Conservation (phyloP, 2,888 invertebrate species). For the Tetragnatha montana region DNA sequence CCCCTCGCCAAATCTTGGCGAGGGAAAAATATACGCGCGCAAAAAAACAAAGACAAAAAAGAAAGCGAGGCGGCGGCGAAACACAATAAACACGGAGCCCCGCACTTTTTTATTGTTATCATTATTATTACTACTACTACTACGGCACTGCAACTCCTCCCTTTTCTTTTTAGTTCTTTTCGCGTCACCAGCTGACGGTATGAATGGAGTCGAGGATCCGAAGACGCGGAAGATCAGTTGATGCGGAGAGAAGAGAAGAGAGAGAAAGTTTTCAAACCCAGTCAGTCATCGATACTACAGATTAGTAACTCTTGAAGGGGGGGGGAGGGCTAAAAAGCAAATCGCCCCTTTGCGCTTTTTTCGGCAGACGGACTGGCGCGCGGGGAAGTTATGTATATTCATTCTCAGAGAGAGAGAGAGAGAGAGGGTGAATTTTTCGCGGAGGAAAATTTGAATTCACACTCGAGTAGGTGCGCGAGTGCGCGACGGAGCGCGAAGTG, state of each 20-base stretch:
- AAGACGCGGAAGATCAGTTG: slow-evolving; percentile 66
- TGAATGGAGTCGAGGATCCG: slow-evolving; percentile 62
- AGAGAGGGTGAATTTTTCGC: slow-evolving; percentile 37
- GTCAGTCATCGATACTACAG: slow-evolving; percentile 67
- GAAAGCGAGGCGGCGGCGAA: slow-evolving; percentile 17
- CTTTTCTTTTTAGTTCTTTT: slow-evolving; percentile 47
- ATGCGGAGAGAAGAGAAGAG: slow-evolving; percentile 52
- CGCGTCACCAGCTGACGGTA: slow-evolving; percentile 69
- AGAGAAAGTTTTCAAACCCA: slow-evolving; percentile 63
- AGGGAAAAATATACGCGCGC: slow-evolving; percentile 50
- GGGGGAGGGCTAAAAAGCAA: slow-evolving; percentile 49
- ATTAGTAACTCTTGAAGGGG: slow-evolving; percentile 59
- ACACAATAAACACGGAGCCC: slow-evolving; percentile 53
- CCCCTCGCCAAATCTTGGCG: slow-evolving; percentile 51
- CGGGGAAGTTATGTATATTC: slow-evolving; percentile 62
- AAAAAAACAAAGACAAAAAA: slow-evolving; percentile 27
- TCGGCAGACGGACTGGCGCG: slow-evolving; percentile 10
- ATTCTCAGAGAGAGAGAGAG: slow-evolving; percentile 18
- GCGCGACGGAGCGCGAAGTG: slow-evolving; percentile 39
- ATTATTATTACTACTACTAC: slow-evolving; percentile 9
- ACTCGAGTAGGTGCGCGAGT: slow-evolving; percentile 56
- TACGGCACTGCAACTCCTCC: slow-evolving; percentile 17
- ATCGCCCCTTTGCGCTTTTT: slow-evolving; percentile 38
- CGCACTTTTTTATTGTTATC: slow-evolving; percentile 17
- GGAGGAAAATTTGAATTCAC: slow-evolving; percentile 57